Evolutionary conservation across 2,888 invertebrate genomes (phyloP).

Genomic region (Panorpa germanica): DNA sequence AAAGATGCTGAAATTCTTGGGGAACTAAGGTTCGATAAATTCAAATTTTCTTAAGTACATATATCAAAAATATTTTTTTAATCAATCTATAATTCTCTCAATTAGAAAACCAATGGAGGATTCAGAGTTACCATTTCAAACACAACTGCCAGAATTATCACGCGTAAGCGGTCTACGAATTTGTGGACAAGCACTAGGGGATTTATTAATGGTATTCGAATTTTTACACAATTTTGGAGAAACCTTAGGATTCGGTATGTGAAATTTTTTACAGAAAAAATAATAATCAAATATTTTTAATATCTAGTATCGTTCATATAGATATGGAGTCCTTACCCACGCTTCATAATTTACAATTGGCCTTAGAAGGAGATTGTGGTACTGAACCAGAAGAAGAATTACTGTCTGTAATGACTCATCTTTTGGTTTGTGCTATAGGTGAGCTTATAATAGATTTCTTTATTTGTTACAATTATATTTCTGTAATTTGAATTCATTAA

Average conservation of each 20-base stretch:
- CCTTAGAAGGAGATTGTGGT: constrained; percentile 61
- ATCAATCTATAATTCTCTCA: constrained; percentile 5
- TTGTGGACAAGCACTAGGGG: constrained; percentile 77
- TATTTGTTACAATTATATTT: constrained; percentile 1
- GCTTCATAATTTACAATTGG: constrained; percentile 70
- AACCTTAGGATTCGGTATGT: constrained; percentile 78
- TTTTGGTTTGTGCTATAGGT: constrained; percentile 73
- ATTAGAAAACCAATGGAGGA: constrained; percentile 78
- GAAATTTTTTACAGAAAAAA: constrained; percentile 5
- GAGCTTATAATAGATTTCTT: constrained; percentile 12
- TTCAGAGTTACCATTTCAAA: constrained; percentile 61
- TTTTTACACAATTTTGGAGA: constrained; percentile 93
- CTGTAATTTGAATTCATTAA: neutral
- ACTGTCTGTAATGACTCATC: constrained; percentile 70
- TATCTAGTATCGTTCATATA: constrained; percentile 19
- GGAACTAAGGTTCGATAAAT: constrained; percentile 30
- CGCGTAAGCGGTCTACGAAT: constrained; percentile 65
- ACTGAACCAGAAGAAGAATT: constrained; percentile 71
- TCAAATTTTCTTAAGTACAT: constrained; percentile 1
- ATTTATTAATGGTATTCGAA: constrained; percentile 88
- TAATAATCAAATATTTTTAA: constrained; percentile 5
- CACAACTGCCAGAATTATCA: constrained; percentile 47
- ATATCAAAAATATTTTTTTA: neutral
- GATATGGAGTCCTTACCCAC: constrained; percentile 78
- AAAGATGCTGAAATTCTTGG: constrained; percentile 49